Conservation (phyloP, 1,140 invertebrate genomes). For the Trachelipus rathkii region DNA sequence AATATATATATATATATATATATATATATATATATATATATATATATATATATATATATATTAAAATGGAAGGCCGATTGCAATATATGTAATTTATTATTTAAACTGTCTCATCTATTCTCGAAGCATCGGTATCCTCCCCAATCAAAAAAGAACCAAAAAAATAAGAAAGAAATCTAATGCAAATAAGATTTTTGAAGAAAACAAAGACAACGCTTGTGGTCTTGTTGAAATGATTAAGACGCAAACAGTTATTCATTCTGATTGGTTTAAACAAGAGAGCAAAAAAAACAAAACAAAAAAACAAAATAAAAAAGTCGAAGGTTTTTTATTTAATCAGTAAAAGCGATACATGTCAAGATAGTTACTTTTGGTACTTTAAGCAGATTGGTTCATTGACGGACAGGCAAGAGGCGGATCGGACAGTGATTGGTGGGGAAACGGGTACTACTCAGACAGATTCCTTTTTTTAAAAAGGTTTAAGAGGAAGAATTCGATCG, state of each 20-base stretch:
- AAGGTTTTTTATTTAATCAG: conserved; percentile 37
- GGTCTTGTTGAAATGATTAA: conserved; percentile 42
- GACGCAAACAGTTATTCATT: conserved; percentile 34
- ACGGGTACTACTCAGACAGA: conserved; percentile 36
- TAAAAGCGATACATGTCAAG: conserved; percentile 31
- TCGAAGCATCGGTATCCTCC: no score
- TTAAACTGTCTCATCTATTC: no score
- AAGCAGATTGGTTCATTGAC: conserved; percentile 41
- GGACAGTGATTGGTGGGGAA: conserved; percentile 39
- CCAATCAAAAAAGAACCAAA: no score
- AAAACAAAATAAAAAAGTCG: conserved; percentile 26
- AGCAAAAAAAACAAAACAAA: conserved; percentile 25
- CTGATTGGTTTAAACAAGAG: conserved; percentile 41
- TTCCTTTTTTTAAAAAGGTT: conserved; percentile 39
- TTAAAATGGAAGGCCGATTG: no score
- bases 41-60: no score
- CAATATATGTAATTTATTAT: no score
- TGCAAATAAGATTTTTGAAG: no score
- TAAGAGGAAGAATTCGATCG: conserved; percentile 36
- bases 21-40: no score
- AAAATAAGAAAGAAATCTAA: no score
- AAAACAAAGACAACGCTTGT: no score
- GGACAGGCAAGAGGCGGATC: conserved; percentile 41
- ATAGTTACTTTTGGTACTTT: conserved; percentile 43
- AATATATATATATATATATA: no score